These are phyloP conservation scores for Poecilia wingei DNA, from an alignment of 2,797 vertebrate genomes.

Conservation along the genomic window DNA sequence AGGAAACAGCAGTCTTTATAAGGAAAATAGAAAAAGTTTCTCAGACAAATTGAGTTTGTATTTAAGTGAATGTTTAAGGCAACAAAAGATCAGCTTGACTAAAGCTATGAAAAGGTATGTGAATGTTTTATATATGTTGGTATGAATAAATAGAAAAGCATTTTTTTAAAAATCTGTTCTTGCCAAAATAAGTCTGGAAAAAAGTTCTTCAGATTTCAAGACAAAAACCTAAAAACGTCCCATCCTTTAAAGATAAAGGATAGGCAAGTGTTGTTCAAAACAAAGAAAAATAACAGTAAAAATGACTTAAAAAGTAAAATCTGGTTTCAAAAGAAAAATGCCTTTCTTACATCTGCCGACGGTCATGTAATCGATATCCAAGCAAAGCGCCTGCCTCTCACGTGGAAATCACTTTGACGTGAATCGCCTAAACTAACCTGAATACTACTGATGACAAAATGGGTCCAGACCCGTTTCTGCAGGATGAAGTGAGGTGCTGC, in stretches of 20 bases:
- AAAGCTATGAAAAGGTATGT: neutral
- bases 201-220: neutral
- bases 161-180: neutral
- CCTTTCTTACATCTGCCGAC: neutral
- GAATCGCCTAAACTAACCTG: neutral
- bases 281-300: neutral
- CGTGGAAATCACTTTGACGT: neutral
- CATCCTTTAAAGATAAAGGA: neutral
- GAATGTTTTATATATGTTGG: neutral
- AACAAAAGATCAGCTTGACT: neutral
- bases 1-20: neutral
- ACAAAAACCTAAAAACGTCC: neutral
- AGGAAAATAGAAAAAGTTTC: neutral
- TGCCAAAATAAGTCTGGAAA: neutral
- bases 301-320: neutral
- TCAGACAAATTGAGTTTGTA: neutral
- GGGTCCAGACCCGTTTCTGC: neutral
- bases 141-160: neutral
- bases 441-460: neutral
- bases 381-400: neutral
- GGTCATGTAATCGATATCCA: neutral
- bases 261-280: neutral
- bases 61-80: neutral
- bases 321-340: neutral
- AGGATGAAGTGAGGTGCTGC: neutral